Evolutionary conservation across 2,797 vertebrate species (phyloP).

Genomic region (Chrosomus eos): DNA sequence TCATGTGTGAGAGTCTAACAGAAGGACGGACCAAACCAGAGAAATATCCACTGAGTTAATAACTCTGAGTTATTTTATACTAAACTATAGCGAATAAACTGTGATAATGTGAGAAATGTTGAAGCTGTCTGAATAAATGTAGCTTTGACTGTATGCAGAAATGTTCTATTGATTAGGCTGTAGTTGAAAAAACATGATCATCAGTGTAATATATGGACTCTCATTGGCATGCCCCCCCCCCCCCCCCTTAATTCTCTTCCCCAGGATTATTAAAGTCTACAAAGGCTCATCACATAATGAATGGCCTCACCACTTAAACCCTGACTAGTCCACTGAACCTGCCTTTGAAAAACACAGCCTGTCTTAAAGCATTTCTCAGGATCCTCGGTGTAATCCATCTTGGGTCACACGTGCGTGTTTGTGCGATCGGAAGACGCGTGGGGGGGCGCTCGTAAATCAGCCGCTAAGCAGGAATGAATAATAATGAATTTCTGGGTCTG

Average conservation of each 20-base stretch:
- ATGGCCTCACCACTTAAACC: constrained; percentile 37
- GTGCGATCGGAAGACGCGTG: constrained; percentile 69
- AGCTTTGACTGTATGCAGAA: neutral
- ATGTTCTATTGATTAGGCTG: neutral
- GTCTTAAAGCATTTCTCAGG: constrained; percentile 79
- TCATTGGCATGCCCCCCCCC: neutral
- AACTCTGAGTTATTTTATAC: too few species aligned
- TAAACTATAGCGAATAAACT: too few species aligned
- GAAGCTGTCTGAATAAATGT: too few species aligned
- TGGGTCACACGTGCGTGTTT: constrained; percentile 79
- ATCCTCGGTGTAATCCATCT: constrained; percentile 74
- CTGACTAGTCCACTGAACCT: constrained; percentile 32
- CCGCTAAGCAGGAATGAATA: constrained; percentile 73
- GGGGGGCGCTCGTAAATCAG: constrained; percentile 77
- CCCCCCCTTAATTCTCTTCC: neutral
- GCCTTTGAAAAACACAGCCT: constrained; percentile 77
- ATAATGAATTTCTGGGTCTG: constrained; percentile 77
- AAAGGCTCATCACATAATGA: constrained; percentile 18
- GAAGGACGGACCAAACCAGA: too few species aligned
- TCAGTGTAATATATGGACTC: neutral
- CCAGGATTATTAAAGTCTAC: constrained; percentile 20
- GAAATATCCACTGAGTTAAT: too few species aligned
- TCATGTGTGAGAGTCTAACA: too few species aligned
- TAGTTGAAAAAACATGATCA: neutral
- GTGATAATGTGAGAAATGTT: too few species aligned